Conservation (phyloP, 1,140 invertebrate genomes). For the Stratiolaelaps scimitus region DNA sequence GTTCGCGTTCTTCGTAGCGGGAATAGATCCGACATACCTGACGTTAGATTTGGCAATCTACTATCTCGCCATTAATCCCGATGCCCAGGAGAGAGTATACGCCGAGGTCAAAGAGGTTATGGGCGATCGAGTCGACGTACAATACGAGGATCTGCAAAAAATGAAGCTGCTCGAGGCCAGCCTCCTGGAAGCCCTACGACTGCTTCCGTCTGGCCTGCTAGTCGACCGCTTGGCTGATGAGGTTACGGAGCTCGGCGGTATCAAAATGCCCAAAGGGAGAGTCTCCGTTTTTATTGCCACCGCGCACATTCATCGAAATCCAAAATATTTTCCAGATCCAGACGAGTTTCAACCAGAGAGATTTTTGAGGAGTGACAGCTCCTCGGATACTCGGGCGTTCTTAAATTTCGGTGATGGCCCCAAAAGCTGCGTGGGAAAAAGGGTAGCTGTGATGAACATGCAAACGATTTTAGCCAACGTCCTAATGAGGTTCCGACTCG, state of each 20-base stretch:
- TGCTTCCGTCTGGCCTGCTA: not conserved
- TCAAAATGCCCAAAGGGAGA: not conserved
- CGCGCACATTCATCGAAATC: not conserved
- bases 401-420: not conserved
- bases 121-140: not conserved
- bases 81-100: slow-evolving; percentile 47
- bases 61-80: slow-evolving; percentile 47
- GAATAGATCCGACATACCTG: slow-evolving; percentile 51
- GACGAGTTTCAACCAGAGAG: not conserved
- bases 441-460: not conserved
- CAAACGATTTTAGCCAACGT: not conserved
- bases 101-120: slow-evolving; percentile 43
- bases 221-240: not conserved
- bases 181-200: not conserved
- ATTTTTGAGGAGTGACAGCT: not conserved
- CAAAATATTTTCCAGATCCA: not conserved
- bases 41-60: slow-evolving; percentile 47
- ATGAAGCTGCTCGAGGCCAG: not conserved
- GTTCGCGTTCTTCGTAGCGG: slow-evolving; percentile 53
- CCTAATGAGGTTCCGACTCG: not conserved
- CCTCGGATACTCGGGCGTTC: not conserved
- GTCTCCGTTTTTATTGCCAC: not conserved
- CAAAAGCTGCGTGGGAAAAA: not conserved
- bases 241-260: not conserved
- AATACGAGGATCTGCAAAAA: not conserved